Conservation (phyloP, 2,113 vertebrate species). For the Conger conger region DNA sequence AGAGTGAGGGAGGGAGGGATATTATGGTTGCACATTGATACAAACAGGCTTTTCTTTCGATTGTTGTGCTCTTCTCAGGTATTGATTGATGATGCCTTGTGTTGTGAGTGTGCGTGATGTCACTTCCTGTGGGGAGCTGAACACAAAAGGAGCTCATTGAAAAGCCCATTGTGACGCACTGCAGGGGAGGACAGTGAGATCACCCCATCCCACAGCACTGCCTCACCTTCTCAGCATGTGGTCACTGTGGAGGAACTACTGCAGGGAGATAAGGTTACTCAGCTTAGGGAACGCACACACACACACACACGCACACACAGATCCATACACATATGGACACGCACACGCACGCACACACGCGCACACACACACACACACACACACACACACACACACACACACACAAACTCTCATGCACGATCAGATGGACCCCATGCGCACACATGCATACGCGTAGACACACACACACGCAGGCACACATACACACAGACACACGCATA, state of each 20-base stretch:
- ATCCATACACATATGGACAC: not conserved
- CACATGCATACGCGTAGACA: too few species aligned
- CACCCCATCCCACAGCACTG: not conserved
- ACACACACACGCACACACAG: conserved; percentile 7
- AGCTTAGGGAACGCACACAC: not conserved
- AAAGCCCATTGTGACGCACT: not conserved
- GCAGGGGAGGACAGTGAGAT: not conserved
- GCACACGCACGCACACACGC: conserved; percentile 11
- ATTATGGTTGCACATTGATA: not conserved
- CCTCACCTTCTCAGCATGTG: not conserved
- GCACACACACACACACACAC: too few species aligned
- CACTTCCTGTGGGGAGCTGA: not conserved
- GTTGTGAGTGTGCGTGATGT: not conserved
- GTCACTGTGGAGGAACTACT: not conserved
- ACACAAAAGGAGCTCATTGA: not conserved
- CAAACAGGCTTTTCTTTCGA: not conserved
- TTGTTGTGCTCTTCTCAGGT: not conserved
- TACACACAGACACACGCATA: conserved; percentile 18
- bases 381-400: too few species aligned
- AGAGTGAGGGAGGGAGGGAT: not conserved
- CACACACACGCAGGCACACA: not conserved
- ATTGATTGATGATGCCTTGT: conserved; percentile 9
- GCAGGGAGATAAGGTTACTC: not conserved
- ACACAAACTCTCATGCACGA: too few species aligned
- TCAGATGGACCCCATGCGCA: too few species aligned